Conservation (phyloP, 92 coral and sea anemone genomes). For the Isaurus tuberculatus region DNA sequence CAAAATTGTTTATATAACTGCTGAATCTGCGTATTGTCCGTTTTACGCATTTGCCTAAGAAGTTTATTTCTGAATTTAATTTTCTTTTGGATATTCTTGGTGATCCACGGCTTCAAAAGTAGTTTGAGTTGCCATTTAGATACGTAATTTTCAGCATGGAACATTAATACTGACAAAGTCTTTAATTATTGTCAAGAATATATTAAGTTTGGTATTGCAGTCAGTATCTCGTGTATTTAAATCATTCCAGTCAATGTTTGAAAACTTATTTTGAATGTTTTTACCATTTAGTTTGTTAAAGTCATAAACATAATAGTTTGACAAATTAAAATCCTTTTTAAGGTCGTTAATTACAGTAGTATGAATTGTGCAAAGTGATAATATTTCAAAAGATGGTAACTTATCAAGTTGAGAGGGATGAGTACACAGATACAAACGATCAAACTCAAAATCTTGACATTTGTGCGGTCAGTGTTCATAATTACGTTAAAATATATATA, state of each 20-base stretch:
- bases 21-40: constrained; percentile 25
- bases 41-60: constrained; percentile 44
- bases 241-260: constrained; percentile 33
- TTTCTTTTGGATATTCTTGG: constrained; percentile 37
- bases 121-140: constrained; percentile 37
- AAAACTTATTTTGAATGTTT: constrained; percentile 23
- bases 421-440: not conserved
- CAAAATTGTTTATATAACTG: constrained; percentile 45
- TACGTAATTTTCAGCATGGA: constrained; percentile 17
- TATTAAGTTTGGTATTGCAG: constrained; percentile 39
- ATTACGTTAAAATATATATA: too few relatives aligned
- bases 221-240: constrained; percentile 14
- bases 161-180: constrained; percentile 35
- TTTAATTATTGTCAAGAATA: constrained; percentile 36
- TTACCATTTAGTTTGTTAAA: constrained; percentile 33
- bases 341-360: not conserved
- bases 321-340: constrained; percentile 22
- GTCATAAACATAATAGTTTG: constrained; percentile 7
- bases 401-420: constrained; percentile 23
- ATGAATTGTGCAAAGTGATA: constrained; percentile 7
- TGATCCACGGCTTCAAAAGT: constrained; percentile 44
- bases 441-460: constrained; percentile 52
- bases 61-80: constrained; percentile 43
- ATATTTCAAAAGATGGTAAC: constrained; percentile 47
- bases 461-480: too few relatives aligned